Conservation (phyloP, 2,888 invertebrate species). For the Cerceris rybyensis region DNA sequence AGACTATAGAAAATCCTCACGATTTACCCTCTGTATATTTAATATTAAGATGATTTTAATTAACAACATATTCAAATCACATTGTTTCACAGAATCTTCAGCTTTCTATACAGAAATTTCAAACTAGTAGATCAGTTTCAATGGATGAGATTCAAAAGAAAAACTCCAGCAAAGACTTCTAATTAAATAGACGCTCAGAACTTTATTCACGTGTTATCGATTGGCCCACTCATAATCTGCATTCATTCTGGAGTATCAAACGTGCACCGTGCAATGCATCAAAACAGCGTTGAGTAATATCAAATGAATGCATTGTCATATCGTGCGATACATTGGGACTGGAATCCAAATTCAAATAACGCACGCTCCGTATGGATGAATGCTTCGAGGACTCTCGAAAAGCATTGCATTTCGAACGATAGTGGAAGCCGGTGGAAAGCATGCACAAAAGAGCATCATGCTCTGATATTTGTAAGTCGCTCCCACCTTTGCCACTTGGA, state of each 20-base stretch:
- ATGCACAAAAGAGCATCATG: slow-evolving; percentile 61
- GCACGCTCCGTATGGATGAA: slow-evolving; percentile 34
- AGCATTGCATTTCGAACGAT: slow-evolving; percentile 54
- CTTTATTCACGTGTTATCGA: background rate
- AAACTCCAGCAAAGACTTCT: too few relatives aligned
- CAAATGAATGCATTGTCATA: slow-evolving; percentile 18
- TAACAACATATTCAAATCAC: too few relatives aligned
- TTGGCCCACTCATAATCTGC: background rate
- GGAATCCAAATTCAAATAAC: slow-evolving; percentile 31
- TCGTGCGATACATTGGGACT: slow-evolving; percentile 12
- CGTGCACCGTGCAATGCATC: background rate
- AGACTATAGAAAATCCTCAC: too few relatives aligned
- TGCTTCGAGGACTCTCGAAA: slow-evolving; percentile 38
- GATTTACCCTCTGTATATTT: too few relatives aligned
- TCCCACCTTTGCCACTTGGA: slow-evolving; percentile 52
- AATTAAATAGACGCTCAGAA: too few relatives aligned
- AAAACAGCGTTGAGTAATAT: slow-evolving; percentile 3
- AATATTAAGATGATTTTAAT: too few relatives aligned
- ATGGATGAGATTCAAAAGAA: too few relatives aligned
- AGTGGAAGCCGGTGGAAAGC: slow-evolving; percentile 35
- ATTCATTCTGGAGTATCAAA: background rate
- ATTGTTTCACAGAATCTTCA: too few relatives aligned
- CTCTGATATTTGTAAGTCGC: slow-evolving; percentile 62
- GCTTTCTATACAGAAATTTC: too few relatives aligned
- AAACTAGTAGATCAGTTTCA: too few relatives aligned